A percentile compares a stretch with the other conserved stretches of the same genome.
Evolutionary conservation across 2,113 vertebrate species (phyloP).

Genomic region (Lampris incognitus): DNA sequence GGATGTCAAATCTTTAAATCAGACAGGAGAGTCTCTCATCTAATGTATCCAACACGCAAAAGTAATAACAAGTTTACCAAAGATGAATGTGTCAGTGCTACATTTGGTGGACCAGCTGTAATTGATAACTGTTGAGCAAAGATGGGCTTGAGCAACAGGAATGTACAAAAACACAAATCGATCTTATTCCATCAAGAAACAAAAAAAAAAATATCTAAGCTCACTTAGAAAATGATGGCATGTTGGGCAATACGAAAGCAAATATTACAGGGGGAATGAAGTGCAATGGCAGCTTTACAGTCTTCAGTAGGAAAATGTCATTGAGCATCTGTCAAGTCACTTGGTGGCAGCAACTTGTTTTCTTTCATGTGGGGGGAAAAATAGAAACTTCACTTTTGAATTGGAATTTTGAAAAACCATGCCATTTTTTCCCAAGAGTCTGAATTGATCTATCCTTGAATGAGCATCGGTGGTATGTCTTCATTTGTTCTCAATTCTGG

Average conservation of each 20-base stretch:
- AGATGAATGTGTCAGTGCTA: slow-evolving; percentile 41
- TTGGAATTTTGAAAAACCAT: slow-evolving; percentile 39
- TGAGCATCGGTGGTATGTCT: slow-evolving; percentile 45
- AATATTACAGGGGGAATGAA: slow-evolving; percentile 72
- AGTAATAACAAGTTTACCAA: slow-evolving; percentile 24
- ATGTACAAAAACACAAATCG: slow-evolving; percentile 64
- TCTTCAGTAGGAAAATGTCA: slow-evolving; percentile 37
- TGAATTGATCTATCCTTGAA: slow-evolving; percentile 55
- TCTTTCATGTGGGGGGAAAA: slow-evolving; percentile 50
- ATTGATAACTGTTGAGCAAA: slow-evolving; percentile 28
- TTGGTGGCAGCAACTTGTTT: slow-evolving; percentile 34
- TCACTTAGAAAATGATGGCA: slow-evolving; percentile 38
- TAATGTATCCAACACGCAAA: slow-evolving; percentile 25
- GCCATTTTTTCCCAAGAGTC: slow-evolving; percentile 45
- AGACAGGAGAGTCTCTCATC: slow-evolving; percentile 14
- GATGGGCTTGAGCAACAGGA: slow-evolving; percentile 42
- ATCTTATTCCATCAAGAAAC: slow-evolving; percentile 31
- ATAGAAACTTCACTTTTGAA: slow-evolving; percentile 57
- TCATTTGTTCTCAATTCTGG: slow-evolving; percentile 81
- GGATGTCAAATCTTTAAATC: slow-evolving; percentile 35
- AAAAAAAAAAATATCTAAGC: slow-evolving; percentile 40
- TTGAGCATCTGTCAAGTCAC: slow-evolving; percentile 31
- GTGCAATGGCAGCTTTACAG: slow-evolving; percentile 67
- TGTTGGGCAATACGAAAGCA: slow-evolving; percentile 51
- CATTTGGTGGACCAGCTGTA: slow-evolving; percentile 13